Evolutionary conservation across 2,797 vertebrate species (phyloP).

Genomic region (Alexandromys oeconomus): DNA sequence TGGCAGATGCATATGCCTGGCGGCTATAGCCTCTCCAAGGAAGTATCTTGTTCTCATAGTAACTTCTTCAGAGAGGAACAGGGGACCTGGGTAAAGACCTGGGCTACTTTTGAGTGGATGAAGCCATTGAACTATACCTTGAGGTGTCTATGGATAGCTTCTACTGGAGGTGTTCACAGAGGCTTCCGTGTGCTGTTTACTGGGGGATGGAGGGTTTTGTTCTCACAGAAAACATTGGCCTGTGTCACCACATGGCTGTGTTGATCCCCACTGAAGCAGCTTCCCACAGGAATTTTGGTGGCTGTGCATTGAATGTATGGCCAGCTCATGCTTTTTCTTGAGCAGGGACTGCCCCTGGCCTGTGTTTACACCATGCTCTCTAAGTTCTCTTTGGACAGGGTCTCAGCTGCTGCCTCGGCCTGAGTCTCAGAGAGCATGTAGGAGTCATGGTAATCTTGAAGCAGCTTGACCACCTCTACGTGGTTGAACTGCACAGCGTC

Average conservation of each 20-base stretch:
- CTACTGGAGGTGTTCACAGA: constrained; percentile 24
- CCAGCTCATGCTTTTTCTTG: constrained; percentile 35
- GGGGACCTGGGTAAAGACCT: constrained; percentile 48
- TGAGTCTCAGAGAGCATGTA: constrained; percentile 82
- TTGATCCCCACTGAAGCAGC: constrained; percentile 41
- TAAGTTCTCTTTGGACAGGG: constrained; percentile 86
- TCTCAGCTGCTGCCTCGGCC: constrained; percentile 72
- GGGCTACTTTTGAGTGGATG: constrained; percentile 42
- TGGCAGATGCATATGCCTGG: neutral
- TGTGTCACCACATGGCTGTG: constrained; percentile 28
- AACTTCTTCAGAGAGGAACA: constrained; percentile 61
- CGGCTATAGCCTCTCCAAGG: neutral
- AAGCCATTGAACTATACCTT: constrained; percentile 11
- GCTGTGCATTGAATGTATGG: constrained; percentile 43
- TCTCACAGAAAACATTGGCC: constrained; percentile 63
- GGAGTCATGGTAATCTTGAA: constrained; percentile 90
- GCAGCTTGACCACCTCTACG: constrained; percentile 88
- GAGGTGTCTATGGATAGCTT: constrained; percentile 23
- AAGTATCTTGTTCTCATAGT: neutral
- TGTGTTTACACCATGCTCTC: constrained; percentile 85
- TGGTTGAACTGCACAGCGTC: constrained; percentile 92
- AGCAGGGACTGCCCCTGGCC: neutral
- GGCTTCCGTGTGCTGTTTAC: constrained; percentile 53
- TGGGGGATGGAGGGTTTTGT: constrained; percentile 37
- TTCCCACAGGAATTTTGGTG: constrained; percentile 54